Evolutionary conservation across 2,113 vertebrate genomes (phyloP), one percentile per base, ranked within the genome.

Genomic region (Motacilla tschutschensis): DNA sequence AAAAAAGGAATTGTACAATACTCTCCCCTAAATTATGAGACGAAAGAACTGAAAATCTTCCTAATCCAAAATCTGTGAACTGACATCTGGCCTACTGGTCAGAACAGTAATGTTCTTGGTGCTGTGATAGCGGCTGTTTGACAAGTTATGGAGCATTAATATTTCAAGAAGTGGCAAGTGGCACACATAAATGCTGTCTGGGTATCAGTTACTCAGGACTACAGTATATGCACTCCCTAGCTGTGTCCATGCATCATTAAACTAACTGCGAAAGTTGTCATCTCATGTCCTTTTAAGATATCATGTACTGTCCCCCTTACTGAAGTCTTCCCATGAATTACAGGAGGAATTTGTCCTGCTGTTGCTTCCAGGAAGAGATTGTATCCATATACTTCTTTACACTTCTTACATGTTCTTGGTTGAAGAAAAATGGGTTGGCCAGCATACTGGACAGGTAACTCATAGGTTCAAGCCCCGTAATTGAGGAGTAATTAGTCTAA

Each of bases 301-400:
- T 0, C 9, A 24, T 0, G 1, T 28, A 46, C 33, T 22, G 35
- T 38, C 5, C 17, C 19, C 14, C 22, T 35, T 31, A 46, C 8
- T 38, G 9, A 25, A 67, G 41, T 75, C 31, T 31, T 59, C n/a
- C 54, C 18, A 5, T 20, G 6, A 75, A 29, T 48, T 67, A 40
- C 7, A 70, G 62, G 24, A 75, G 28, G 36, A 69, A 50, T 28
- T 19, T 40, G 21, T 54, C 24, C 38, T 62, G 26, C 19, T 59
- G 54, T 38, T 90, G 51, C 26, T 53, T 73, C 26, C 19, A 43
- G 14, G 3, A 67, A 50, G 40, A 55, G 35, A 60, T 3, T 43
- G 17, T 31, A 77, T 17, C 12, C 11, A 1, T 55, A 44, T 16
- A 41, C 7, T 51, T 65, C 51, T 57, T 77, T 43, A 54, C 9